Conservation (phyloP, 1,140 invertebrate genomes). For the Drosophila micromelanica region DNA sequence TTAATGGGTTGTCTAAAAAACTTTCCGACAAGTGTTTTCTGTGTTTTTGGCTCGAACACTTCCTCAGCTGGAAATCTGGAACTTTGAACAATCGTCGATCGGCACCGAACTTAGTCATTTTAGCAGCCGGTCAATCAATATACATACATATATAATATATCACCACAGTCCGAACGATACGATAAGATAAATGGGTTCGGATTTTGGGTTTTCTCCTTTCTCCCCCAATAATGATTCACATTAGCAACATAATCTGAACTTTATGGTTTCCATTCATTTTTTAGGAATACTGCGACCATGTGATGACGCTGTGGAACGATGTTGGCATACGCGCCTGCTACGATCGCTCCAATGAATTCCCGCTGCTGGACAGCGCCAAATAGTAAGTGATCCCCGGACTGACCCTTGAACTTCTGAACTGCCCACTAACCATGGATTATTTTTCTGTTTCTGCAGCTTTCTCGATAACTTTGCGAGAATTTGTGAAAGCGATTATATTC, state of each 20-base stretch:
- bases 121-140: constrained; percentile 24
- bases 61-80: constrained; percentile 47
- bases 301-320: constrained; percentile 87
- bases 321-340: constrained; percentile 89
- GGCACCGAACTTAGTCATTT: constrained; percentile 20
- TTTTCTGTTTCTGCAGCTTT: constrained; percentile 86
- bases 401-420: background rate
- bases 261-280: constrained; percentile 15
- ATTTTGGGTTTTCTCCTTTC: constrained; percentile 18
- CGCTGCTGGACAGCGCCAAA: constrained; percentile 92
- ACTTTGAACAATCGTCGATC: constrained; percentile 28
- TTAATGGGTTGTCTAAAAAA: constrained; percentile 63
- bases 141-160: constrained; percentile 38
- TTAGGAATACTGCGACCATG: constrained; percentile 89
- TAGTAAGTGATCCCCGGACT: constrained; percentile 87
- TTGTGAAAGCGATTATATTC: constrained; percentile 87
- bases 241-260: constrained; percentile 2
- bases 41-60: constrained; percentile 29
- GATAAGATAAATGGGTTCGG: constrained; percentile 60
- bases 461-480: constrained; percentile 88
- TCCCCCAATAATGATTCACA: constrained; percentile 17
- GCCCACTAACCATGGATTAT: constrained; percentile 2
- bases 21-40: constrained; percentile 71
- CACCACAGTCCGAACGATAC: background rate
- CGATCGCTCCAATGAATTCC: constrained; percentile 90